phyloP scores from a whole-genome alignment of 2,113 vertebrate genomes.

The Tor tambroides region DNA sequence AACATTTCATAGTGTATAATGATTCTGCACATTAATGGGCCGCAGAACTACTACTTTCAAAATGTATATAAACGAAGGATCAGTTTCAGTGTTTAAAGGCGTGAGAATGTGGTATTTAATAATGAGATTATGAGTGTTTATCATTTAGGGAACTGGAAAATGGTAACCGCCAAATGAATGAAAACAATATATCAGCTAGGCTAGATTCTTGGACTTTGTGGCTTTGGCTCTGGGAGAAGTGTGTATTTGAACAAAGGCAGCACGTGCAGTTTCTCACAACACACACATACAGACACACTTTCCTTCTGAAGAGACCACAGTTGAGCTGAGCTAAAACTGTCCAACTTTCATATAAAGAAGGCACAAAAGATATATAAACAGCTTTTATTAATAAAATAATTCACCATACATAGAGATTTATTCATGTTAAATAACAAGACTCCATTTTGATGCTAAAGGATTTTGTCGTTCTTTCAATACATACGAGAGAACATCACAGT shows the following conservation, averaged over 20 bases:
- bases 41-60: background rate
- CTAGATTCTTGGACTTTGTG: background rate
- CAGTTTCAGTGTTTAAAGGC: background rate
- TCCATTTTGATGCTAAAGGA: conserved; percentile 62
- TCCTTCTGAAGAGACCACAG: background rate
- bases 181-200: background rate
- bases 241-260: background rate
- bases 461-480: conserved; percentile 45
- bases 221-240: background rate
- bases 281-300: conserved; percentile 4
- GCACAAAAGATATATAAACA: conserved; percentile 65
- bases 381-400: conserved; percentile 78
- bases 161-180: background rate
- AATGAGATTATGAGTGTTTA: background rate
- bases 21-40: background rate
- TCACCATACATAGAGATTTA: conserved; percentile 72
- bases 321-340: background rate
- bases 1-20: background rate
- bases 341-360: too few relatives aligned
- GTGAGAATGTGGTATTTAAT: background rate
- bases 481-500: conserved; percentile 59
- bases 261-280: background rate
- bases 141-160: background rate
- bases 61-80: background rate
- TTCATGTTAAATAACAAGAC: conserved; percentile 72